Evolutionary conservation across 2,888 invertebrate species (phyloP), one percentile per base, ranked within the genome.

Genomic region (Hirtodrosophila cameraria): DNA sequence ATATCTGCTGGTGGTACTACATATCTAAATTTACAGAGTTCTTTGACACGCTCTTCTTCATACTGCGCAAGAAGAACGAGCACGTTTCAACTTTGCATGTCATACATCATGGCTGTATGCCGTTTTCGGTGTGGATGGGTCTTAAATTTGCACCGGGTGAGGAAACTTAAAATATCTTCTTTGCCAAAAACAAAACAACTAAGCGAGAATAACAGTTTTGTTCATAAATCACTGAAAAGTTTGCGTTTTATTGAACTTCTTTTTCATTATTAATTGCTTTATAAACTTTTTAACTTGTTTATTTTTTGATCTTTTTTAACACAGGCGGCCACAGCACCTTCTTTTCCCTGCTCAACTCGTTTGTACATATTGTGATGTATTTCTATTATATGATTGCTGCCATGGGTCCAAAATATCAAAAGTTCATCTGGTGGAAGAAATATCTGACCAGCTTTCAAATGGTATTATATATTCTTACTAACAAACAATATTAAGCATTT

Each of bases 351-450:
- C 93, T 98, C 83, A 98, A 98, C 91, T 95, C 97, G 2, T 97
- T 98, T 90, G 98, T 99, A 62, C 98, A 99, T 91, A 96, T 98
- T 88, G 94, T 98, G 70, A 98, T 99, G 98, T 98, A 99, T 92
- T 96, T 96, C 91, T 99, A 99, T 92, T 99, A 98, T 91, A 97
- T 97, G 94, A 93, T 98, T 66, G 94, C 98, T 3, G 98, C 98
- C 16, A 94, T 98, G 94, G 98, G 98, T 48, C 98, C 98, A 33
- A 92, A 94, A 88, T 98, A 96, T 91, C 96, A 97, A 91, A 97
- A 97, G 91, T 98, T 94, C 91, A 95, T 98, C 82, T 98, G 98
- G 98, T 99, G 98, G 98, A 99, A 98, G 92, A 97, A 96, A 89
- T 96, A 98, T 91, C 94, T 99, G 86, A 98, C 98, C 58, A 94